Evolutionary conservation across 2,888 invertebrate genomes (phyloP), one percentile per base, ranked within the genome.

Genomic region (Drosophila ustulata): DNA sequence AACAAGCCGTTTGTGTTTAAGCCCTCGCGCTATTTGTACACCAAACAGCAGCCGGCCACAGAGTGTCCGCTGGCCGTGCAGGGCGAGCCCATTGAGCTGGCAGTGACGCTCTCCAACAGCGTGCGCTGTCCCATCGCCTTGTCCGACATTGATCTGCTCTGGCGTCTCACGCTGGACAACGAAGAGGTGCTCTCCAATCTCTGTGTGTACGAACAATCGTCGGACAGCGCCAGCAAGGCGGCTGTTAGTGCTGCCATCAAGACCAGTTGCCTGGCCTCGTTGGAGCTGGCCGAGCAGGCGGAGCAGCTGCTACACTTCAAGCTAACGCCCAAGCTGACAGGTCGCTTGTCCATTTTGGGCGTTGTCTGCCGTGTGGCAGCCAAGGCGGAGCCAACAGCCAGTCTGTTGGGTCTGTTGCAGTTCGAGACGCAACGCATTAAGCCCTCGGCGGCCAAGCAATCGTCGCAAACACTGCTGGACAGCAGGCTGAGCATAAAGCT

Each of bases 31-130:
- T 95, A 96, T 74, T 93, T 97, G 57, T 96, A 96, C 89, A 95
- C 95, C 0, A 94, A 94, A 74, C 93, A 93, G 63, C 95, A 95
- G 63, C 95, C 96, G 71, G 95, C 95, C 77, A 93, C 92, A 50
- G 92, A 93, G 52, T 94, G 94, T 85, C 96, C 97, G 2, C 93
- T 95, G 25, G 95, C 95, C 8, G 95, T 97, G 51, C 94, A 96
- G 80, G 95, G 96, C 91, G 98, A 98, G 91, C 96, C 96, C 0
- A 95, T 98, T 58, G 95, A 96, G 91, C 93, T 98, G 58, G 95
- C 95, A 43, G 91, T 92, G 8, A 84, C 86, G 4, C 72, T 93
- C 3, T 87, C 89, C 1, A 93, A 92, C 63, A 91, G 92, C 9
- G 93, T 98, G 28, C 94, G 95, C 57, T 93, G 98, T 72, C 93